Evolutionary conservation across 2,888 invertebrate genomes (phyloP), one percentile per base, ranked within the genome.

Genomic region (Phorcus lineatus): DNA sequence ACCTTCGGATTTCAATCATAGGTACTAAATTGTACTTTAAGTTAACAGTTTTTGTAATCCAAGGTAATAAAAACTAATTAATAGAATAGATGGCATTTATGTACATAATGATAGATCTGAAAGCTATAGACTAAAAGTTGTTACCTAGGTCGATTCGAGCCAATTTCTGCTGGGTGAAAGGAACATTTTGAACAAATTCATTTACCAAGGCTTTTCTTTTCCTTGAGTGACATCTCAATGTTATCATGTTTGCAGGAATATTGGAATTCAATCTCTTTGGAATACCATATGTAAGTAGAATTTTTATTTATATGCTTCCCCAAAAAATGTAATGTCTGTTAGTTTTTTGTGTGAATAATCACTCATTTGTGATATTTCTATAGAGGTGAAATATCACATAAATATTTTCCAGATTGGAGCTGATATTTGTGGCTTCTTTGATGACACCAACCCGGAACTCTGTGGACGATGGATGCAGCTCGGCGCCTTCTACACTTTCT

Each of bases 191-290:
- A 36, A 4, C 2, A 7, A 36, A 4, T 36, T 36, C 4, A 2
- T 7, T 36, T 36, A 4, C 36, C 7, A 7, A 36, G 2, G 2
- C 36, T 36, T 36, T 7, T 7, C 13, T 13, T 47, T 47, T 11
- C 1, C 47, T 11, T 11, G 13, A 11, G 1, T 47, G 47, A 36
- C 36, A 6, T 36, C 36, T 47, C 47, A 9, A 11, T 11, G 1
- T 62, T n/a, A 36, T 17, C 1, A 4, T 31, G 24, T 31, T 66
- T 84, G 17, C 85, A 88, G 91, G 90, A 24, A 92, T 96, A 85
- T 92, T 97, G 62, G 95, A 95, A 90, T 96, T 95, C 93, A 95
- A 95, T 89, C 92, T 97, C 83, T 97, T 96, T 93, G 97, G 96
- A 19, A 94, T 97, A 36, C 96, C 97, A 1, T 94, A 96, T 94